These are phyloP conservation scores for Drosophila prolongata DNA, from an alignment of 2,888 invertebrate genomes.

Conservation along the genomic window DNA sequence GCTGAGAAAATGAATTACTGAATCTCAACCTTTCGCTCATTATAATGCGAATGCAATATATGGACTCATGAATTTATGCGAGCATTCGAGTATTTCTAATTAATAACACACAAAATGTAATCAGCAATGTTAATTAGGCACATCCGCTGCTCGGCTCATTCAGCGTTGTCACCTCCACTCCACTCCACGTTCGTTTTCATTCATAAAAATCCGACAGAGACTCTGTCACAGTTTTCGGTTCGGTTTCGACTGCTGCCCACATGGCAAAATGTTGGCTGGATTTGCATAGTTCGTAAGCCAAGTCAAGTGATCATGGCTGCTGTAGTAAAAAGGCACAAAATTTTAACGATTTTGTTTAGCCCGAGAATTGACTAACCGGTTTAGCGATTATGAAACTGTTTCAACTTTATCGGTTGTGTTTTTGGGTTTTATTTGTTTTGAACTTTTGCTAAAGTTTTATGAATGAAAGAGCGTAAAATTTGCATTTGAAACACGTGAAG, in stretches of 20 bases:
- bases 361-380: slow-evolving; percentile 54
- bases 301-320: slow-evolving; percentile 63
- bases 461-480: slow-evolving; percentile 62
- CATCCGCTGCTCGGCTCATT: slow-evolving; percentile 56
- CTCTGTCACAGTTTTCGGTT: slow-evolving; percentile 28
- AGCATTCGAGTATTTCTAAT: slow-evolving; percentile 60
- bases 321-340: slow-evolving; percentile 65
- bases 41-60: slow-evolving; percentile 48
- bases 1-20: slow-evolving; percentile 13
- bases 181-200: slow-evolving; percentile 56
- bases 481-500: slow-evolving; percentile 48
- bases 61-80: slow-evolving; percentile 16
- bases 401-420: slow-evolving; percentile 18
- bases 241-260: slow-evolving; percentile 51
- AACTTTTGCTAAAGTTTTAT: slow-evolving; percentile 48
- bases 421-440: slow-evolving; percentile 3
- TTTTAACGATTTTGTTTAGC: no score
- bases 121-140: slow-evolving; percentile 76
- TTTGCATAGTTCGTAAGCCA: slow-evolving; percentile 75
- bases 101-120: slow-evolving; percentile 72
- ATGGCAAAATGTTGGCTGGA: slow-evolving; percentile 55
- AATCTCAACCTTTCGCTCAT: slow-evolving; percentile 51
- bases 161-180: slow-evolving; percentile 68
- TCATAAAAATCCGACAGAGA: slow-evolving; percentile 66
- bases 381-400: slow-evolving; percentile 64